Evolutionary conservation across 2,888 invertebrate species (phyloP).

Genomic region (Scotopteryx bipunctaria): DNA sequence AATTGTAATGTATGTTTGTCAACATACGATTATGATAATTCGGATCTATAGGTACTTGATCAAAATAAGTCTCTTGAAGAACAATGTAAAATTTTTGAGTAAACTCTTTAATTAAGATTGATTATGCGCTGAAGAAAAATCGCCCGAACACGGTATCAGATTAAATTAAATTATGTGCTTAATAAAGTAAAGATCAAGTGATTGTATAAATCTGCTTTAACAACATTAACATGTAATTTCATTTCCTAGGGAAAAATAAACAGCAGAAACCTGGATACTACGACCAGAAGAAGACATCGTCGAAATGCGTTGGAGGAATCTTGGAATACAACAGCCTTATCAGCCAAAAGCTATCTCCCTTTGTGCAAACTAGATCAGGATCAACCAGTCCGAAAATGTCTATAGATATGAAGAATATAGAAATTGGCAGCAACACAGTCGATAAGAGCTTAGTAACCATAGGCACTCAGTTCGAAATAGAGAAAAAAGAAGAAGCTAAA

Average conservation of each 20-base stretch:
- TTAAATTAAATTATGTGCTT: no score
- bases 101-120: no score
- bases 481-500: constrained; percentile 17
- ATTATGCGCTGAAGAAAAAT: no score
- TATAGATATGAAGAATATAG: constrained; percentile 40
- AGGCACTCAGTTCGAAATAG: constrained; percentile 51
- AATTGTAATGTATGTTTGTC: no score
- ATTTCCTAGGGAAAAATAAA: constrained; percentile 51
- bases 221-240: no score
- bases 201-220: no score
- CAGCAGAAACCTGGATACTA: constrained; percentile 43
- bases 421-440: constrained; percentile 49
- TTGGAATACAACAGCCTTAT: constrained; percentile 45
- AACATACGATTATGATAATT: no score
- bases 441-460: constrained; percentile 40
- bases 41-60: no score
- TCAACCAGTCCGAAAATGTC: constrained; percentile 49
- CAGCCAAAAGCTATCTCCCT: constrained; percentile 61
- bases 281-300: constrained; percentile 55
- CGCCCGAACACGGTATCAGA: no score
- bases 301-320: constrained; percentile 62
- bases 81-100: no score
- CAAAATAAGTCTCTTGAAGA: no score
- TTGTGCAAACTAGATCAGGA: constrained; percentile 52
- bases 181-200: no score